Conservation (phyloP, 2,113 vertebrate species). For the Forbesichthys papilliferus region DNA sequence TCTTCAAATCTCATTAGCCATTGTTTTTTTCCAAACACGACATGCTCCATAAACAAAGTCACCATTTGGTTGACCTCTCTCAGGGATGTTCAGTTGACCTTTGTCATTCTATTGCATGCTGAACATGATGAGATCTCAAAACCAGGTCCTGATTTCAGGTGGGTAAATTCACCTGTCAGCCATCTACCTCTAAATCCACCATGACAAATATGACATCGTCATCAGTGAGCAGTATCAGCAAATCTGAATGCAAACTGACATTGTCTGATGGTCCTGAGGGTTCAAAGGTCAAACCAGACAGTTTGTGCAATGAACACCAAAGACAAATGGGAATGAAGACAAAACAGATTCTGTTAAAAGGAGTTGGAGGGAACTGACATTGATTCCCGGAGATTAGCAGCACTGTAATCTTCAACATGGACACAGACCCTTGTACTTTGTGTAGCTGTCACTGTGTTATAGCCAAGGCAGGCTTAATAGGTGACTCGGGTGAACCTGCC, state of each 20-base stretch:
- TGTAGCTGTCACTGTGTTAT: constrained; percentile 33
- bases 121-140: constrained; percentile 10
- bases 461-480: constrained; percentile 42
- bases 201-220: constrained; percentile 47
- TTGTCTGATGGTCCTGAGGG: not conserved
- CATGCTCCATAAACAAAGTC: not conserved
- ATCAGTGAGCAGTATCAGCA: constrained; percentile 8
- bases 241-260: constrained; percentile 7
- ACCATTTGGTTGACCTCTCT: not conserved
- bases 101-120: constrained; percentile 17
- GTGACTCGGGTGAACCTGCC: constrained; percentile 34
- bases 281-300: constrained; percentile 29
- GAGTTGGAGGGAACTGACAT: constrained; percentile 20
- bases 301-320: constrained; percentile 13
- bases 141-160: constrained; percentile 16
- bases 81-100: constrained; percentile 32
- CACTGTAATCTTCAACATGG: constrained; percentile 17
- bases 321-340: constrained; percentile 26
- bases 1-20: no score
- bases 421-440: constrained; percentile 11
- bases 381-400: not conserved
- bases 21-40: constrained; percentile 32
- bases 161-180: constrained; percentile 12
- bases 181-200: not conserved
- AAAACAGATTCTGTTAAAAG: constrained; percentile 50